These are phyloP conservation scores for Chironomus tentans DNA, from an alignment of 2,888 invertebrate species.

Conservation along the genomic window DNA sequence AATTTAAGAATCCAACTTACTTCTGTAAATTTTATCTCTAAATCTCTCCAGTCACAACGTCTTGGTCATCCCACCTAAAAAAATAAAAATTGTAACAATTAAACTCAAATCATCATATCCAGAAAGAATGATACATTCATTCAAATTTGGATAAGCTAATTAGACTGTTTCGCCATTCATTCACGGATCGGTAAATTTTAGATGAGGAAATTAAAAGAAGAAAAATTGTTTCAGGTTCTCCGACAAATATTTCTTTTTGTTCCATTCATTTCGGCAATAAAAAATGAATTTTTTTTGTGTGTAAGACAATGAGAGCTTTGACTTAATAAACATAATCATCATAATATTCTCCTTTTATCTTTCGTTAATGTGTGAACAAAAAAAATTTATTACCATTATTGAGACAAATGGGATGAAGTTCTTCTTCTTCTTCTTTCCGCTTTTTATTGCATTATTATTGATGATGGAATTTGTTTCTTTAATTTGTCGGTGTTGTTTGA, in stretches of 20 bases:
- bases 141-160: conserved; percentile 18
- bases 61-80: too few relatives aligned
- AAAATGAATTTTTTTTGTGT: too few relatives aligned
- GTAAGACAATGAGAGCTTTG: not conserved
- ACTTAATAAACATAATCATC: not conserved
- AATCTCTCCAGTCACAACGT: too few relatives aligned
- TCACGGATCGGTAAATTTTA: not conserved
- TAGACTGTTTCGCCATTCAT: conserved; percentile 11
- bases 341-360: not conserved
- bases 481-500: not conserved
- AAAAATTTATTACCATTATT: not conserved
- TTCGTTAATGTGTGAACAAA: not conserved
- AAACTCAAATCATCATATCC: conserved; percentile 13
- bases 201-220: conserved; percentile 3
- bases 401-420: not conserved
- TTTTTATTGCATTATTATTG: not conserved
- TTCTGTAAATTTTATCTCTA: too few relatives aligned
- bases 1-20: too few relatives aligned
- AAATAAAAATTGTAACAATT: conserved; percentile 6
- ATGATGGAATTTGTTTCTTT: not conserved
- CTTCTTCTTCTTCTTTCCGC: too few relatives aligned
- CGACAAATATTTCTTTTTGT: too few relatives aligned
- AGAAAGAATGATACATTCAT: not conserved
- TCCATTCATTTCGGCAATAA: too few relatives aligned
- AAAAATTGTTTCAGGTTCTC: not conserved